These are phyloP conservation scores for Sminthurides aquaticus DNA, from an alignment of 2,888 invertebrate species.

Conservation along the genomic window DNA sequence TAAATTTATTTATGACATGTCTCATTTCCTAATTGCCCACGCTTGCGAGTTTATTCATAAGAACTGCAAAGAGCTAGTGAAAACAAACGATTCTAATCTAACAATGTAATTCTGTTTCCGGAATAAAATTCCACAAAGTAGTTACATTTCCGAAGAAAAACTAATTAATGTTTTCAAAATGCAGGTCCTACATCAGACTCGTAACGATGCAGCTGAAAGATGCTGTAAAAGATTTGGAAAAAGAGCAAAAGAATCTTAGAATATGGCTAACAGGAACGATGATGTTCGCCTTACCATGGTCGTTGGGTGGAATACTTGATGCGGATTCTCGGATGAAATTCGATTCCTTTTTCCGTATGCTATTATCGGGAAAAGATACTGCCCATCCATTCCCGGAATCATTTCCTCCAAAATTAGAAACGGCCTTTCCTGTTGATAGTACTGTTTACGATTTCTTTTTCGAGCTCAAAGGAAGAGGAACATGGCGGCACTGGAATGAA, in stretches of 20 bases:
- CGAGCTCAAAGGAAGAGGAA: constrained; percentile 71
- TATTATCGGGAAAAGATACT: constrained; percentile 44
- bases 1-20: constrained; percentile 50
- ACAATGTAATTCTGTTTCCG: constrained; percentile 35
- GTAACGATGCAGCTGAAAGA: constrained; percentile 70
- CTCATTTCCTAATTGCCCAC: constrained; percentile 74
- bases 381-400: constrained; percentile 27
- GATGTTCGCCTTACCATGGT: constrained; percentile 71
- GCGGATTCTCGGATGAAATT: constrained; percentile 58
- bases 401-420: constrained; percentile 55
- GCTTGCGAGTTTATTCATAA: constrained; percentile 64
- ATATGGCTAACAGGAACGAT: constrained; percentile 71
- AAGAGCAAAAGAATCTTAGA: constrained; percentile 59
- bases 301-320: constrained; percentile 72
- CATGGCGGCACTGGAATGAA: constrained; percentile 82
- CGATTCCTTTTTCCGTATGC: constrained; percentile 48
- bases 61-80: constrained; percentile 58
- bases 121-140: constrained; percentile 3
- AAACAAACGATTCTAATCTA: constrained; percentile 62
- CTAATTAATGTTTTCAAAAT: too few relatives aligned
- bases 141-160: neutral
- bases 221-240: constrained; percentile 58
- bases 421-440: constrained; percentile 69
- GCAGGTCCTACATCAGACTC: constrained; percentile 61
- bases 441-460: constrained; percentile 73